A percentile compares a stretch with the other conserved stretches of the same genome.
These are phyloP conservation scores for Cassiopea xamachana DNA, from an alignment of 30 jellyfish, hydroid and myxozoan genomes.

Conservation along the genomic window DNA sequence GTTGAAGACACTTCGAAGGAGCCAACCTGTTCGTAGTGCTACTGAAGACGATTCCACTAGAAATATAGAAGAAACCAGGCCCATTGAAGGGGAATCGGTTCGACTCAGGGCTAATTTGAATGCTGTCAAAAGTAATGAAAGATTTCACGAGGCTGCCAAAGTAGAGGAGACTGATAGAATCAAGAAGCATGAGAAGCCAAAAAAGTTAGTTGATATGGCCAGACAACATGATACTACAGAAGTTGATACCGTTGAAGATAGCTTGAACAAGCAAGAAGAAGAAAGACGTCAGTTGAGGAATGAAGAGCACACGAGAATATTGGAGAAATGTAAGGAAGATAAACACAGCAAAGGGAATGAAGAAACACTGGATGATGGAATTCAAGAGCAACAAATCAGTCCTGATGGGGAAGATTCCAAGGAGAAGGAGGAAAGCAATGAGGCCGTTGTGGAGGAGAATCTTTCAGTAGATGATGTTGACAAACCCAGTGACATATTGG, in stretches of 20 bases:
- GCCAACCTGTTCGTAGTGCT: constrained; percentile 10
- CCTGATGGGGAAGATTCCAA: not conserved
- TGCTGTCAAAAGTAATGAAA: not conserved
- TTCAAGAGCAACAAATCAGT: not conserved
- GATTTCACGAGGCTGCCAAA: not conserved
- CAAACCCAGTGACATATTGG: not conserved
- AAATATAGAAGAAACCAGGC: not conserved
- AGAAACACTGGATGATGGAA: not conserved
- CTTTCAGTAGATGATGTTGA: constrained; percentile 14
- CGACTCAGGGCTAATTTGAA: not conserved
- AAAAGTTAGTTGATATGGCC: constrained; percentile 13
- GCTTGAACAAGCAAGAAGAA: not conserved
- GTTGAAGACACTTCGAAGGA: constrained; percentile 51
- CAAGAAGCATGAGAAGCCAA: not conserved
- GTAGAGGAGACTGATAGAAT: not conserved
- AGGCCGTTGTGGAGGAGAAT: constrained; percentile 8
- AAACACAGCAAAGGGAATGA: not conserved
- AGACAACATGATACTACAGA: not conserved
- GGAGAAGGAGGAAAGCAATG: not conserved
- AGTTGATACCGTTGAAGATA: not conserved
- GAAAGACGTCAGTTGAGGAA: constrained; percentile 47
- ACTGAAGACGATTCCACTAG: constrained; percentile 22
- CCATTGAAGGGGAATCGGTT: not conserved
- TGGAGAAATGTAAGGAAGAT: constrained; percentile 37
- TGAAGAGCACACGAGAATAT: constrained; percentile 46